A percentile compares a stretch with the other conserved stretches of the same genome.
Conservation (phyloP, 2,888 invertebrate genomes). For the Nephrotoma guestfalica region DNA sequence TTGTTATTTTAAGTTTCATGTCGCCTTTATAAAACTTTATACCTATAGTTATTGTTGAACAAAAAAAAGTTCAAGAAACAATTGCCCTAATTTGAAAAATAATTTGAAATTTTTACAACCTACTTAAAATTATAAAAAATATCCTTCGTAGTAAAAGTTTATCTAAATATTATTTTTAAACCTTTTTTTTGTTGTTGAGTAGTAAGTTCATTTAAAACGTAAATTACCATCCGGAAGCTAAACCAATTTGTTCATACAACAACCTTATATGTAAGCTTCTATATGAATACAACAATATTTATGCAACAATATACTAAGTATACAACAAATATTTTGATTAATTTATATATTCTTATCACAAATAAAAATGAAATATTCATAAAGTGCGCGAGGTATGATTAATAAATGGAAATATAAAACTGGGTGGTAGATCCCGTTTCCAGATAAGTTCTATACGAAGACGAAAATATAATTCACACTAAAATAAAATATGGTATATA, state of each 20-base stretch:
- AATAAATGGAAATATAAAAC: neutral
- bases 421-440: neutral
- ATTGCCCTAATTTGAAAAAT: neutral
- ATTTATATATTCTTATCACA: neutral
- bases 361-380: neutral
- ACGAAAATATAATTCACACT: neutral
- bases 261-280: neutral
- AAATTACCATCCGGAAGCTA: neutral
- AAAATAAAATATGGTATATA: neutral
- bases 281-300: neutral
- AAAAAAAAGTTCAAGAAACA: neutral
- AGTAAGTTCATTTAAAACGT: neutral
- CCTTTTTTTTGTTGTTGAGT: neutral
- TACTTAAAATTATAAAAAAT: neutral
- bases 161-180: neutral
- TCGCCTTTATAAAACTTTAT: too few species aligned
- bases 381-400: neutral
- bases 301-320: neutral
- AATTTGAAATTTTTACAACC: neutral
- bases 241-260: neutral
- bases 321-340: neutral
- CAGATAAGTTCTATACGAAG: neutral
- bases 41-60: too few species aligned
- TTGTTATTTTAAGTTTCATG: too few species aligned
- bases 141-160: neutral